phyloP scores from a whole-genome alignment of 2,113 vertebrate genomes.

The Acrocephalus kingi region DNA sequence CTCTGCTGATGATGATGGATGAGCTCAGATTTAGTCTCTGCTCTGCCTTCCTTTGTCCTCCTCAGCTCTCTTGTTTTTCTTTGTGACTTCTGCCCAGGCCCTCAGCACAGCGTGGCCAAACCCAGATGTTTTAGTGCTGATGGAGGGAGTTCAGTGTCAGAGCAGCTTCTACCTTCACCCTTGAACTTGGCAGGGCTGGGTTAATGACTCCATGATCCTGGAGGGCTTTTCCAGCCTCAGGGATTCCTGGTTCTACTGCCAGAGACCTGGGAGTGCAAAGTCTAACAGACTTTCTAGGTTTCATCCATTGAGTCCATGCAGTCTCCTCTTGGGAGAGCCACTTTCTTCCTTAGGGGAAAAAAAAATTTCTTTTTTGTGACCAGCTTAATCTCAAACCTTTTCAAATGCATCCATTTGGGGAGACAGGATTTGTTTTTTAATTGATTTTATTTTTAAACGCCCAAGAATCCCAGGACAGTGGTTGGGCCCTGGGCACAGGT shows the following conservation, averaged over 20 bases:
- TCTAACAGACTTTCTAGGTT: background rate
- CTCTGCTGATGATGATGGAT: background rate
- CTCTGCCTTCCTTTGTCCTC: background rate
- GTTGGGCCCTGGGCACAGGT: background rate
- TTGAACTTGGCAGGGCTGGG: background rate
- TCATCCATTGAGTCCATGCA: background rate
- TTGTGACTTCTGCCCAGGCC: background rate
- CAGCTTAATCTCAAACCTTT: background rate
- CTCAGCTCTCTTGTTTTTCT: background rate
- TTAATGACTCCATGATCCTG: background rate
- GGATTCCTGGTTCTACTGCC: background rate
- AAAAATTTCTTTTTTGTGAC: background rate
- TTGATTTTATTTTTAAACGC: background rate
- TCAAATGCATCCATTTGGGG: rapidly evolving
- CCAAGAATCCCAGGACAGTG: background rate
- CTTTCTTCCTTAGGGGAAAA: background rate
- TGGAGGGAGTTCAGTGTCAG: background rate
- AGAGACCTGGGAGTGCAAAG: background rate
- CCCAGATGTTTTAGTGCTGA: background rate
- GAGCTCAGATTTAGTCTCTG: background rate
- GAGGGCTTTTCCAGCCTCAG: background rate
- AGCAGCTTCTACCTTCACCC: background rate
- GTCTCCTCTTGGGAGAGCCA: background rate
- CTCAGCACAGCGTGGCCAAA: background rate
- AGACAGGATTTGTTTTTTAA: too few species aligned